Evolutionary conservation across 2,113 vertebrate species (phyloP).

Genomic region (Empidonax alnorum): DNA sequence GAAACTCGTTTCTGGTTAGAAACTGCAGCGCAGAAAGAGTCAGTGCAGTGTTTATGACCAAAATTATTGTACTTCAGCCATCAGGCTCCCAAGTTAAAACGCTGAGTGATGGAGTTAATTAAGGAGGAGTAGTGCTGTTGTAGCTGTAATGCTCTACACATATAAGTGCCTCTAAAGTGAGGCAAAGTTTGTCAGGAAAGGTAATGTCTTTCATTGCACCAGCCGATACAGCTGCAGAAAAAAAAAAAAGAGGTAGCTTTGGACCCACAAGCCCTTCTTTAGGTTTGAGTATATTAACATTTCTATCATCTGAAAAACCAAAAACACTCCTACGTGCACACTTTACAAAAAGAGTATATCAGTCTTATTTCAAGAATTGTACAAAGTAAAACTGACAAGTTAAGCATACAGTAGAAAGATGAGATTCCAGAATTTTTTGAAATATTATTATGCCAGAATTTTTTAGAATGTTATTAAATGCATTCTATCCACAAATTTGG

Average conservation of each 20-base stretch:
- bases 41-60: neutral
- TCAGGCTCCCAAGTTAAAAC: conserved; percentile 39
- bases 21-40: neutral
- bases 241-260: neutral
- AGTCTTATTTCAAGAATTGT: neutral
- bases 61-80: conserved; percentile 16
- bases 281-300: neutral
- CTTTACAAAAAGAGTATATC: neutral
- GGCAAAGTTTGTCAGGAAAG: conserved; percentile 4
- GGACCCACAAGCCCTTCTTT: neutral
- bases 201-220: neutral
- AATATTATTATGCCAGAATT: neutral
- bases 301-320: neutral
- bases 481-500: neutral
- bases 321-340: neutral
- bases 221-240: neutral
- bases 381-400: neutral
- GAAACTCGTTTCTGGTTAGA: neutral
- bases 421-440: neutral
- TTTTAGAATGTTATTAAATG: conserved; percentile 2
- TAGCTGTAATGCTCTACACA: neutral
- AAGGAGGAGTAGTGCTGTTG: conserved; percentile 17
- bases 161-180: conserved; percentile 1
- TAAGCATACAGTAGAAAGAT: neutral
- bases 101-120: conserved; percentile 60